Evolutionary conservation across 2,888 invertebrate species (phyloP).

Genomic region (Sinhomidia bicolor): DNA sequence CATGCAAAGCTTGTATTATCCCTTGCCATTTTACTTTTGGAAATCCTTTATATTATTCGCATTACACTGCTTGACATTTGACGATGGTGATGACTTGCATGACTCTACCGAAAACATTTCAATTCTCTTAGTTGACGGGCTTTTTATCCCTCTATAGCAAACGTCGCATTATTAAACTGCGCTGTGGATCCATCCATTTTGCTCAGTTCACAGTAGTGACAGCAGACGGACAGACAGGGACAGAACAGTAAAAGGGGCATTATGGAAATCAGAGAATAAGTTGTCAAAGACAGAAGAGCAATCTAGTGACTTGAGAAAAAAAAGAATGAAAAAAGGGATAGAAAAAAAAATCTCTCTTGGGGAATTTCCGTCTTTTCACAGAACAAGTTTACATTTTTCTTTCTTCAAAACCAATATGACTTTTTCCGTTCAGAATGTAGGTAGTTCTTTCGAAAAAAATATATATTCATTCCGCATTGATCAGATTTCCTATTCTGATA

Average conservation of each 20-base stretch:
- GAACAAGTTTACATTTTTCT: neutral
- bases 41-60: neutral
- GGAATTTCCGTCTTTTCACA: slow-evolving; percentile 11
- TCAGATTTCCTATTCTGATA: neutral
- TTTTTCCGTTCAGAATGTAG: neutral
- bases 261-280: slow-evolving; percentile 44
- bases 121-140: slow-evolving; percentile 26
- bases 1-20: no score
- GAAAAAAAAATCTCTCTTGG: slow-evolving; percentile 50
- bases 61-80: slow-evolving; percentile 9
- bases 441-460: neutral
- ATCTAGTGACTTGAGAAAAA: neutral
- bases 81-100: slow-evolving; percentile 8
- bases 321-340: neutral
- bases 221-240: slow-evolving; percentile 12
- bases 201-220: no score
- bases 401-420: neutral
- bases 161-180: no score
- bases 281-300: slow-evolving; percentile 50
- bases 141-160: neutral
- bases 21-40: neutral
- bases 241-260: slow-evolving; percentile 11
- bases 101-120: slow-evolving; percentile 38
- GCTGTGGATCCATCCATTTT: slow-evolving; percentile 2
- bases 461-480: neutral